Evolutionary conservation across 1,140 invertebrate genomes (phyloP).

Genomic region (Drosophila nigromelanica): DNA sequence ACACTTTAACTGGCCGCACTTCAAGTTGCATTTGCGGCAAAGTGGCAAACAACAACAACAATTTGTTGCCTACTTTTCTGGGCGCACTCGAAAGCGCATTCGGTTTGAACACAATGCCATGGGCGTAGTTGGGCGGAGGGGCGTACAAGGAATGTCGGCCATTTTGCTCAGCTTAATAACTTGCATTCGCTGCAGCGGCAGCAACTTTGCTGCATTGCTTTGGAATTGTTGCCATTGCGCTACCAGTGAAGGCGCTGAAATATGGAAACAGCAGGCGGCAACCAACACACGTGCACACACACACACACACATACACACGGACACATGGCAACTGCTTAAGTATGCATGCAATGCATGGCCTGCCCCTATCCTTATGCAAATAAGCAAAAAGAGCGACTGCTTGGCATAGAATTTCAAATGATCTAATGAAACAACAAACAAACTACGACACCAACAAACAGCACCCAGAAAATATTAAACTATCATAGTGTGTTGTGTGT

Average conservation of each 20-base stretch:
- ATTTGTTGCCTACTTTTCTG: slow-evolving; percentile 66
- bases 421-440: slow-evolving; percentile 66
- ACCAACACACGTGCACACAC: slow-evolving; percentile 6
- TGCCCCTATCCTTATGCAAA: slow-evolving; percentile 55
- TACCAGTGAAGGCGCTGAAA: slow-evolving; percentile 24
- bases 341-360: slow-evolving; percentile 48
- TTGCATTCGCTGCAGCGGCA: slow-evolving; percentile 7
- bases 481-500: slow-evolving; percentile 28
- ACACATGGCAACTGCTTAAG: slow-evolving; percentile 43
- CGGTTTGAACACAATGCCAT: background rate
- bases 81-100: slow-evolving; percentile 13
- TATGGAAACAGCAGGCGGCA: slow-evolving; percentile 11
- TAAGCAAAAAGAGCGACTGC: slow-evolving; percentile 64
- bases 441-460: slow-evolving; percentile 44
- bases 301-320: background rate
- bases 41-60: slow-evolving; percentile 18
- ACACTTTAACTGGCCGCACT: slow-evolving; percentile 34
- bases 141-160: background rate
- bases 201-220: slow-evolving; percentile 54
- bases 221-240: slow-evolving; percentile 51
- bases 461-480: slow-evolving; percentile 31
- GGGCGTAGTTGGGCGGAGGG: background rate
- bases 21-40: slow-evolving; percentile 35
- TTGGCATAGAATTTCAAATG: slow-evolving; percentile 75
- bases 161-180: slow-evolving; percentile 27